Conservation (phyloP, 2,888 invertebrate genomes). For the Idaea aversata region DNA sequence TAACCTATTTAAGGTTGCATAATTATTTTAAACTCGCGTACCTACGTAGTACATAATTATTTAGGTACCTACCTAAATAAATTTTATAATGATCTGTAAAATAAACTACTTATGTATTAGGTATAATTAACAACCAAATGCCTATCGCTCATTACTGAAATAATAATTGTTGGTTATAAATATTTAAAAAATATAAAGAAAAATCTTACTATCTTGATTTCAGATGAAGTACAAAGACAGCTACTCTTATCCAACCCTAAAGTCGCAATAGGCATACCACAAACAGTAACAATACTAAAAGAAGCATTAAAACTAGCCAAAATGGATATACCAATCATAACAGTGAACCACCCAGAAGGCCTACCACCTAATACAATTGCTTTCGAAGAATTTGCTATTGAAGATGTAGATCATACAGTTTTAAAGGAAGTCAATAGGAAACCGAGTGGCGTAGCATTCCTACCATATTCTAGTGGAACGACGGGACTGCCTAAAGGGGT, state of each 20-base stretch:
- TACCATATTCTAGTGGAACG: slow-evolving; percentile 92
- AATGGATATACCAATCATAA: slow-evolving; percentile 73
- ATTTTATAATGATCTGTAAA: no score
- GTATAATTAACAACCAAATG: no score
- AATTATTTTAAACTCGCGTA: no score
- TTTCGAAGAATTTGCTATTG: slow-evolving; percentile 79
- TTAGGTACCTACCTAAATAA: no score
- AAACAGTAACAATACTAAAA: slow-evolving; percentile 66
- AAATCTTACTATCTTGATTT: no score
- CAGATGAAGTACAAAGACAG: slow-evolving; percentile 86
- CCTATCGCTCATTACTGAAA: no score
- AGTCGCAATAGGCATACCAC: slow-evolving; percentile 79
- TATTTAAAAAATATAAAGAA: no score
- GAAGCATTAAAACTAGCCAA: slow-evolving; percentile 68
- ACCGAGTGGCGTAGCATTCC: slow-evolving; percentile 79
- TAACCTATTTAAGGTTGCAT: no score
- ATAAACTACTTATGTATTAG: no score
- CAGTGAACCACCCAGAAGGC: slow-evolving; percentile 34
- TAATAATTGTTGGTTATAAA: no score
- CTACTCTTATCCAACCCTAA: slow-evolving; percentile 80
- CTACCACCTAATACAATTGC: slow-evolving; percentile 78
- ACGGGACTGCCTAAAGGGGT: slow-evolving; percentile 91
- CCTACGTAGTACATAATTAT: no score
- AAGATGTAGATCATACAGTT: slow-evolving; percentile 68
- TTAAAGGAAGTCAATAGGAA: slow-evolving; percentile 57